A percentile compares a stretch with the other conserved stretches of the same genome.
Evolutionary conservation across 2,888 invertebrate genomes (phyloP).

Genomic region (Pyrrhosoma nymphula): DNA sequence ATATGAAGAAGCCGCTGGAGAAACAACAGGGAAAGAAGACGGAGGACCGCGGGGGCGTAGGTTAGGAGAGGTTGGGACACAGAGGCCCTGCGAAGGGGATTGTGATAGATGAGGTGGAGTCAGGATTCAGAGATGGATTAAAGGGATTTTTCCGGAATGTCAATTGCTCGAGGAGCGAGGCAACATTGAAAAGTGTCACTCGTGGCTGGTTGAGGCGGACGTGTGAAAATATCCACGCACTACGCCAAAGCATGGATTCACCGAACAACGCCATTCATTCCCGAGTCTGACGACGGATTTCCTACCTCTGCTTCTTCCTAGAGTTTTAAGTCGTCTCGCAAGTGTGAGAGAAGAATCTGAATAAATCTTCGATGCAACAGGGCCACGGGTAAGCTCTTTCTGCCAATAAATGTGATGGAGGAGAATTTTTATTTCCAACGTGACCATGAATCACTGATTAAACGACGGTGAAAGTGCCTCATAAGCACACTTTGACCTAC

Average conservation of each 20-base stretch:
- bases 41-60: not conserved
- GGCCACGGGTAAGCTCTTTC: not conserved
- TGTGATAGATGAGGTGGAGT: not conserved
- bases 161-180: not conserved
- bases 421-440: not conserved
- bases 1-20: not conserved
- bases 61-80: not conserved
- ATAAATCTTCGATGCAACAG: not conserved
- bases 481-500: too few relatives aligned
- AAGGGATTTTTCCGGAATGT: conserved; percentile 4
- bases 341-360: not conserved
- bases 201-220: not conserved
- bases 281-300: not conserved
- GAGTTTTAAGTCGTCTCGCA: not conserved
- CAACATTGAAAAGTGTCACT: not conserved
- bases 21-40: not conserved
- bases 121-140: not conserved
- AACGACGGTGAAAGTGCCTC: too few relatives aligned
- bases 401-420: not conserved
- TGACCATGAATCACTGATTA: not conserved
- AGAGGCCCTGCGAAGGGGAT: not conserved
- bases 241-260: not conserved
- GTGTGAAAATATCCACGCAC: not conserved
- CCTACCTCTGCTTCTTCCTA: not conserved
- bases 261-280: not conserved